Evolutionary conservation across 1,140 invertebrate species (phyloP).

Genomic region (Calliphora vicina): DNA sequence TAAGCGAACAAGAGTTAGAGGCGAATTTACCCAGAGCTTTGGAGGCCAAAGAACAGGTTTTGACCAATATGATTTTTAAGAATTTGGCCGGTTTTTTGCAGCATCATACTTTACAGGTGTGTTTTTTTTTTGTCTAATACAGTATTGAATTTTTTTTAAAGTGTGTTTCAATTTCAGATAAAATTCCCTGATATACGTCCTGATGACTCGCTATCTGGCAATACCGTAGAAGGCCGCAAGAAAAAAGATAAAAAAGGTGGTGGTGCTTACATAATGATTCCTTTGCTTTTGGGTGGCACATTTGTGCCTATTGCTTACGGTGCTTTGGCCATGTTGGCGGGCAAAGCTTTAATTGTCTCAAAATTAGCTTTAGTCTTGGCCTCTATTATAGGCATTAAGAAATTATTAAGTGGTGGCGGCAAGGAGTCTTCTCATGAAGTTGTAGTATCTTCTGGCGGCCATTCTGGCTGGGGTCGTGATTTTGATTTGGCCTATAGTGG

Average conservation of each 20-base stretch:
- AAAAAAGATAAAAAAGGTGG: constrained; percentile 72
- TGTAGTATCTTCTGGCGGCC: constrained; percentile 73
- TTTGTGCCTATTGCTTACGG: constrained; percentile 81
- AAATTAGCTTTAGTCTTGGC: constrained; percentile 82
- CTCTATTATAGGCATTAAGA: constrained; percentile 84
- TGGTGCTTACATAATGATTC: constrained; percentile 76
- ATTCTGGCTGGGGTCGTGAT: constrained; percentile 76
- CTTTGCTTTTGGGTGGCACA: constrained; percentile 79
- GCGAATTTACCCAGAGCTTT: constrained; percentile 74
- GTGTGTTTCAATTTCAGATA: constrained; percentile 40
- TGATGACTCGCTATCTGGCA: constrained; percentile 36
- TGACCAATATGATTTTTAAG: constrained; percentile 78
- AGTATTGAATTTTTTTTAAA: not conserved
- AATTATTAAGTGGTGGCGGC: constrained; percentile 72
- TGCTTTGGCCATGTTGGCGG: constrained; percentile 79
- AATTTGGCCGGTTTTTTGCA: constrained; percentile 77
- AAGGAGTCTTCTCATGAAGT: constrained; percentile 74
- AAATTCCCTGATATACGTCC: constrained; percentile 51
- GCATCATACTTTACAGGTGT: constrained; percentile 78
- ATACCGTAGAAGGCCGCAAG: constrained; percentile 52
- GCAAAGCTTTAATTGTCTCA: constrained; percentile 83
- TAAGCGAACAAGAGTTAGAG: constrained; percentile 69
- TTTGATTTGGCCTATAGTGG: constrained; percentile 70
- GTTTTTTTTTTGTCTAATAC: constrained; percentile 18
- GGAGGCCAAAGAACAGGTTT: constrained; percentile 74